Base-by-base conservation (phyloP, 2,797 vertebrate genomes). In the Protosalanx chinensis region DNA sequence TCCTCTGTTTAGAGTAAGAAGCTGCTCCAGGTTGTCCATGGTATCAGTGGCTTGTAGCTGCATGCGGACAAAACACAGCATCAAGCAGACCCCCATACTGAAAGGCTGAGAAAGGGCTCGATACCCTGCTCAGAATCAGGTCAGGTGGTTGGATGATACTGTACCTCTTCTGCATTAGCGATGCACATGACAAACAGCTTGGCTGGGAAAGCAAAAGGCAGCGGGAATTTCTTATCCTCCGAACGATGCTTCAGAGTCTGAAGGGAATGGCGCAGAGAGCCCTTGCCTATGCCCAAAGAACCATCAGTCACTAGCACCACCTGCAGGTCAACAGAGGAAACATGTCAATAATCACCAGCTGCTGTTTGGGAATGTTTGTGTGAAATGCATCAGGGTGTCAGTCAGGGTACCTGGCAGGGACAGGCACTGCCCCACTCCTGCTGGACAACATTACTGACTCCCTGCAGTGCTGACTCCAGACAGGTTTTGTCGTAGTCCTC, bases 401-500 rank as follows among this genome's bases (percentile, higher is more conserved):
- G 57, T 59, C 8, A 59, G 23, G 57, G 8, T 56, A 56, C 51
- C 98, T 99, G 98, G 85, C 97, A 98, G 59, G 97, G 96, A 86
- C 96, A 96, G 2, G 93, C 89, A 68, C 93, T 95, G 0, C 98
- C 98, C 97, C 97, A 99, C 75, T 99, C 98, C 83, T 98, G 97
- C 81, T 98, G 96, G 13, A 99, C 95, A 7, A 98, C 90, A 27
- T 93, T 98, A 90, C 93, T 97, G 67, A 98, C 95, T 37, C 97
- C 98, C 75, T 94, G 85, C 18, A 99, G 88, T 0, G 97, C 97
- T 0, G 95, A 86, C 82, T 99, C 98, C 67, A 99, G 67, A 78
- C 97, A 99, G 0, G 98, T 99, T 87, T 99, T 99, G 91, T 99
- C 98, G 86, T 97, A 98, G 80, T 99, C 98, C 62, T 99, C 97